Evolutionary conservation across 2,113 vertebrate genomes (phyloP).

Genomic region (Cyprinodon variegatus): DNA sequence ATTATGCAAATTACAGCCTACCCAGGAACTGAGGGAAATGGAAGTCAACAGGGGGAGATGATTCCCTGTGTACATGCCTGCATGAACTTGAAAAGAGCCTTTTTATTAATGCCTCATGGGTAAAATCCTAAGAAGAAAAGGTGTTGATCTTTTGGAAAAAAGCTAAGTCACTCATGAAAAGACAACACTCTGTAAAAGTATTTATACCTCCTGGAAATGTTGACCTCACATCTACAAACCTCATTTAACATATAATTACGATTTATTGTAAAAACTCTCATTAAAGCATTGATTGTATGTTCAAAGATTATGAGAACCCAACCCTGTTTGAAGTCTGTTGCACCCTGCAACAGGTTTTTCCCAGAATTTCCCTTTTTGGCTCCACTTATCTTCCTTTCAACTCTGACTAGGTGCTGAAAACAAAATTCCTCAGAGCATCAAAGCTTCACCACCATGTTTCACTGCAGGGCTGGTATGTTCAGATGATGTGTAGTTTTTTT

Average conservation of each 20-base stretch:
- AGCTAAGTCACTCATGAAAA: not conserved
- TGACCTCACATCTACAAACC: no score
- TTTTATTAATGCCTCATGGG: conserved; percentile 6
- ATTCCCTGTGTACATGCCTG: not conserved
- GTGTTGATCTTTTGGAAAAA: conserved; percentile 1
- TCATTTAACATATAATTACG: no score
- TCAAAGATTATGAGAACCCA: no score
- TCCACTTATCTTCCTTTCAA: no score
- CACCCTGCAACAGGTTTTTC: no score
- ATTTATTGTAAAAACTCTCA: no score
- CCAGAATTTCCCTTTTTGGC: no score
- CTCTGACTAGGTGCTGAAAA: not conserved
- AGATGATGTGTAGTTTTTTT: no score
- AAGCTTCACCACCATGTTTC: not conserved
- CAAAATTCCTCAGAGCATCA: not conserved
- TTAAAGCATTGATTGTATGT: no score
- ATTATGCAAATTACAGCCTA: conserved; percentile 29
- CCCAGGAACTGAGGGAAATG: conserved; percentile 6
- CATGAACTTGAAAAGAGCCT: conserved; percentile 12
- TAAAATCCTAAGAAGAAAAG: not conserved
- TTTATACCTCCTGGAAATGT: not conserved
- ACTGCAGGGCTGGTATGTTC: not conserved
- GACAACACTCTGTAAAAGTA: not conserved
- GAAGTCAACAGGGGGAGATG: not conserved
- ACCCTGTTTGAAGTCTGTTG: no score